Evolutionary conservation across 2,797 vertebrate species (phyloP), one percentile per base, ranked within the genome.

Genomic region (Masticophis lateralis): DNA sequence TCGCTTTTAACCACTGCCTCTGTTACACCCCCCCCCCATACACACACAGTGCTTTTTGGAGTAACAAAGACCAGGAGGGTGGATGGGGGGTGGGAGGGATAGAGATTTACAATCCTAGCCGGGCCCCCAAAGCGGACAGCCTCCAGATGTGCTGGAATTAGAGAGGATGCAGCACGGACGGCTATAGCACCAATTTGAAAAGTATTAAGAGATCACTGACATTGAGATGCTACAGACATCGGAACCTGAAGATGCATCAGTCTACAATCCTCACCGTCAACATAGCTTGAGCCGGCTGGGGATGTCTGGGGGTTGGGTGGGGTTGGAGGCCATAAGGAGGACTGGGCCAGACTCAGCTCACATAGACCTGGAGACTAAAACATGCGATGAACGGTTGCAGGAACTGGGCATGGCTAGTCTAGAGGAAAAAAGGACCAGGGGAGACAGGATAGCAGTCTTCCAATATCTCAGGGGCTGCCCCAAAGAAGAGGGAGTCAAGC

Each of bases 61-160:
- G 74, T 43, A 43, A 79, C 74, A 79, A 43, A 79, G 74, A 79
- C 69, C 69, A 37, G 32, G 69, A 32, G 32, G 32, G 16, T 2
- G 69, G 32, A 1, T 16, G n/a, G 32, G n/a, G n/a, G n/a, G n/a
- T 16, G n/a, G 66, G 74, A 10, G 16, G 74, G 74, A 74, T 9
- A 11, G 74, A 43, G 74, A 79, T 43, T 79, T 79, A 79, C 74
- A 79, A 22, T 79, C 37, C 74, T 20, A 43, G 37, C 74, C 18
- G 1, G 37, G 37, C 37, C 74, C 74, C 74, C 74, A 79, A 79
- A 79, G 74, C 20, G 18, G 74, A 43, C 74, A 79, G 18, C 9
- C 74, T 79, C 74, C 74, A 79, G 74, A 79, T 79, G 74, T 79
- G 74, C 37, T 79, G 74, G 69, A 79, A 79, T 79, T 43, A 79